Evolutionary conservation across 2,888 invertebrate genomes (phyloP), one percentile per base, ranked within the genome.

Genomic region (Stenotaenia linearis): DNA sequence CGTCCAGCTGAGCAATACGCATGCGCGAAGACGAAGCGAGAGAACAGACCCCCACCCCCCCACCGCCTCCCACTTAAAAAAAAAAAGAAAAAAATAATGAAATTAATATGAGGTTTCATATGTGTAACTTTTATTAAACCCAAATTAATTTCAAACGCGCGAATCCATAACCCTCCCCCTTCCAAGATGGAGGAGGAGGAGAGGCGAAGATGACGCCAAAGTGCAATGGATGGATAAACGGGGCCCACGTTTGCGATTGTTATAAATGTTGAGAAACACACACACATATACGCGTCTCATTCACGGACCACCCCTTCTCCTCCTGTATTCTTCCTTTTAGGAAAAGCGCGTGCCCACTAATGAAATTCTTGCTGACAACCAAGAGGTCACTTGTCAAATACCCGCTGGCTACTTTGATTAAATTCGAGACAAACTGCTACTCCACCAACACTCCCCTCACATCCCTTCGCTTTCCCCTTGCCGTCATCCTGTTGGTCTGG

Each of bases 311-410:
- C 69, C 28, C 7, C 69, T 69, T 28, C 28, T 12, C 28, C 23
- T 69, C 25, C 69, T 28, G 25, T 69, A 69, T 69, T 69, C 69
- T 69, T 69, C 69, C 69, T 69, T 69, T 69, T 69, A 69, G 69
- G 69, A 69, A 69, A 69, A 69, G 69, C 69, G 69, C 69, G 69
- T 69, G 69, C 69, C 69, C 69, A 78, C 78, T 80, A 80, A 80
- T 80, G 80, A 80, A 80, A 80, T 80, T 80, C 80, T 78, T 78
- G 74, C 30, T 79, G 80, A 77, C 79, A 76, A 76, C 50, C 37
- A 35, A 69, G 25, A 77, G 79, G 79, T 79, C 79, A 79, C 76
- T 79, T 79, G 75, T 79, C 76, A 75, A 79, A 76, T 79, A 76
- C 79, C 75, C 45, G 61, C 32, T 77, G 56, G 76, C 76, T 61